Evolutionary conservation across 2,888 invertebrate species (phyloP).

Genomic region (Nephrocerus scutellatus): DNA sequence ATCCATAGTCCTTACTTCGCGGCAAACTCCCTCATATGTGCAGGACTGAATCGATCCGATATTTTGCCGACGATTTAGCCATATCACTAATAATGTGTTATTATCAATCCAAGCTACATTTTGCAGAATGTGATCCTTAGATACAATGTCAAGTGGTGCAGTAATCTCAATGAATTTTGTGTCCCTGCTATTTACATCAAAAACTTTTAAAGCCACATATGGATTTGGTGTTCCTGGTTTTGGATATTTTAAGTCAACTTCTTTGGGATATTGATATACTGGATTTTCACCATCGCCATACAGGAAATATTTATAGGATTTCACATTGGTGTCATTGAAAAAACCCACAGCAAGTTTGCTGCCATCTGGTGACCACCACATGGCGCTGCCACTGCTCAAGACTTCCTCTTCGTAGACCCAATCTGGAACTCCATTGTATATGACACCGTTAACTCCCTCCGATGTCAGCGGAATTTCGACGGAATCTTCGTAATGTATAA

Average conservation of each 20-base stretch:
- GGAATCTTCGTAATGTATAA: constrained; percentile 38
- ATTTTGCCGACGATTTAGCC: constrained; percentile 83
- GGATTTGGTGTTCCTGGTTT: constrained; percentile 75
- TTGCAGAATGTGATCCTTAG: constrained; percentile 60
- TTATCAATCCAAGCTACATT: constrained; percentile 69
- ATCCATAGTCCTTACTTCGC: constrained; percentile 23
- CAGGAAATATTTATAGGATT: constrained; percentile 56
- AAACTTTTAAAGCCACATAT: constrained; percentile 58
- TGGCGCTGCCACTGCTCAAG: constrained; percentile 59
- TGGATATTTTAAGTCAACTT: constrained; percentile 65
- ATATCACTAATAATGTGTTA: constrained; percentile 61
- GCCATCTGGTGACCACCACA: constrained; percentile 74
- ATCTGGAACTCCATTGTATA: constrained; percentile 80
- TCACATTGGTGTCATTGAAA: constrained; percentile 65
- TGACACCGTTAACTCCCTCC: constrained; percentile 56
- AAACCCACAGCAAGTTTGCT: constrained; percentile 61
- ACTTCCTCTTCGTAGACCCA: constrained; percentile 95
- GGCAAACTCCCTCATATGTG: constrained; percentile 29
- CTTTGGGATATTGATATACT: constrained; percentile 60
- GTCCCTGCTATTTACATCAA: constrained; percentile 50
- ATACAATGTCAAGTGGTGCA: constrained; percentile 53
- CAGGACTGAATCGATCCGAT: constrained; percentile 40
- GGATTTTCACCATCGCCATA: constrained; percentile 59
- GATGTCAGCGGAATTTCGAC: constrained; percentile 51
- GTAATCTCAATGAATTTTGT: constrained; percentile 41